Base-by-base conservation (phyloP, 2,888 invertebrate genomes). In the Drosophila subquinaria region DNA sequence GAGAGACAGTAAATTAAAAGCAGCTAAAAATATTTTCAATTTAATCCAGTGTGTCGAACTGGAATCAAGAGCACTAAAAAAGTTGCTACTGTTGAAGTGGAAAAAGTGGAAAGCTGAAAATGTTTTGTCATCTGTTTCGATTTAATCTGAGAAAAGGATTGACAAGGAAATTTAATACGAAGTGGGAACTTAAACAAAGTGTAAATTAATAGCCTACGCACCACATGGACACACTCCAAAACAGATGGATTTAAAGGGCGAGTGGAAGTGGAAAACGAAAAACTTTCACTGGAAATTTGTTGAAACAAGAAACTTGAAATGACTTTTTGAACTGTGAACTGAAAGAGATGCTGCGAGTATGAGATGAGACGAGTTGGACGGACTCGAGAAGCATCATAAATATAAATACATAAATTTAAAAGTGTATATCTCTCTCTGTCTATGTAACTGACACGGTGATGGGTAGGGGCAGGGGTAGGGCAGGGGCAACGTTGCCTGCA, bases 261-360 rank as follows among this genome's bases (percentile, higher is more conserved):
- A 13, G 30, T 23, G 1, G 9, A n/a, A 11, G 23, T 30, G 13
- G 48, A 47, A 13, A 13, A 23, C 8, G 13, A 45, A 61, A 79
- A 90, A 90, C 89, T 90, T 86, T 90, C 89, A 89, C 88, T 84
- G 57, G 63, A 89, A 76, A 85, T 79, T 79, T 69, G 82, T 77
- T 74, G 76, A 73, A 87, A 86, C 86, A 76, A 77, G 83, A 86
- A 88, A 90, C 87, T 81, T 76, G 81, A 83, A 86, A 81, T 86
- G 83, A 88, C 90, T 88, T 81, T 82, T 89, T 84, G 76, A 87
- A 86, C 84, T 87, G 81, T 87, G 79, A 83, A 89, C 89, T 72
- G 50, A 68, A 73, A 53, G 60, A 63, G 65, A 59, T 53, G 52
- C 83, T 88, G 73, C 78, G 76, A 78, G 77, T 2, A 73, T 70